Evolutionary conservation across 2,113 vertebrate genomes (phyloP).

Genomic region (Peromyscus leucopus): DNA sequence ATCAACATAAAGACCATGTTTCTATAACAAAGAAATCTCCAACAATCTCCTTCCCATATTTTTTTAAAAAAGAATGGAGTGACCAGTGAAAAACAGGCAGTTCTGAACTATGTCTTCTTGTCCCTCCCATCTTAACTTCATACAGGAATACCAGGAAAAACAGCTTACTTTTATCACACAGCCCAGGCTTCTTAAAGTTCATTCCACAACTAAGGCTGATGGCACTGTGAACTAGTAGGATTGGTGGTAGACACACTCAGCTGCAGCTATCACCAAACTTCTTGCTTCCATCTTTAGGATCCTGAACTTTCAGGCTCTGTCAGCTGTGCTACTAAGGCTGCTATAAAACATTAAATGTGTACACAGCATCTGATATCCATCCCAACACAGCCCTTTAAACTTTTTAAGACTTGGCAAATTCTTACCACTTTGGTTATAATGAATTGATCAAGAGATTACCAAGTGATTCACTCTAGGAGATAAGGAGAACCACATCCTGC

Average conservation of each 20-base stretch:
- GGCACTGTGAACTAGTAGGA: background rate
- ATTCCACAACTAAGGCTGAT: slow-evolving; percentile 4
- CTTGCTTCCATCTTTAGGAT: background rate
- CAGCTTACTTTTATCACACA: slow-evolving; percentile 6
- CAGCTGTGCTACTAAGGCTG: background rate
- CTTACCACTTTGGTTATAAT: background rate
- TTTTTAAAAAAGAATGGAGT: slow-evolving; percentile 11
- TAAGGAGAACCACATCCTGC: background rate
- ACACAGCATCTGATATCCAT: slow-evolving; percentile 17
- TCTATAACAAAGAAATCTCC: slow-evolving; percentile 55
- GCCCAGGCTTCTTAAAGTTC: slow-evolving; percentile 16
- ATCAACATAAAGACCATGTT: slow-evolving; percentile 55
- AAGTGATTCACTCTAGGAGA: slow-evolving; percentile 7
- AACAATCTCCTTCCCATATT: slow-evolving; percentile 20
- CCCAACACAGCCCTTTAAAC: slow-evolving; percentile 1
- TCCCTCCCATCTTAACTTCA: background rate
- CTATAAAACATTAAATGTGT: slow-evolving; percentile 34
- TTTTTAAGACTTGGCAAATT: slow-evolving; percentile 29
- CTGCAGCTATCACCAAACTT: background rate
- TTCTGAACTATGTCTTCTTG: slow-evolving; percentile 2
- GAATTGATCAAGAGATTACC: slow-evolving; percentile 8
- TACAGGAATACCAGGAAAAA: background rate
- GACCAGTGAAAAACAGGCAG: slow-evolving; percentile 7
- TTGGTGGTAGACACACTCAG: background rate
- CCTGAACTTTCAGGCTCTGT: background rate